Evolutionary conservation across 2,113 vertebrate genomes (phyloP).

Genomic region (Nerophis lumbriciformis): DNA sequence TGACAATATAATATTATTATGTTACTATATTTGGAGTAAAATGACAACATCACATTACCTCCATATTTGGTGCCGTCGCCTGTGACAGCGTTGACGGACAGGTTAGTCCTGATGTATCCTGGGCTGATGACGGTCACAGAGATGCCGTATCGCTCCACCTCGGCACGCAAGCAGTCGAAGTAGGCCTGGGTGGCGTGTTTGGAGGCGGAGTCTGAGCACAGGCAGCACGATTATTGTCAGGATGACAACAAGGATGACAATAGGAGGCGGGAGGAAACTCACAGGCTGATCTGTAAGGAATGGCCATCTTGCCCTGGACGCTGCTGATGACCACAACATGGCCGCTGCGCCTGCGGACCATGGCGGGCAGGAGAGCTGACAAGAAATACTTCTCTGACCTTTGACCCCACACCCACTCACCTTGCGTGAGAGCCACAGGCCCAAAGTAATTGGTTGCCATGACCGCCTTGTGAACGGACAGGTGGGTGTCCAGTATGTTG

Average conservation of each 20-base stretch:
- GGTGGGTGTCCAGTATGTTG: conserved; percentile 75
- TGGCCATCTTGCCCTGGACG: conserved; percentile 88
- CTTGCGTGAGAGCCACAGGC: conserved; percentile 90
- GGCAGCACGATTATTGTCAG: neutral
- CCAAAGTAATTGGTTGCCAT: conserved; percentile 98
- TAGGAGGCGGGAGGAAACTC: conserved; percentile 57
- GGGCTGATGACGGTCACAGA: conserved; percentile 87
- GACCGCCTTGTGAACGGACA: conserved; percentile 84
- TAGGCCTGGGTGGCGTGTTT: conserved; percentile 96
- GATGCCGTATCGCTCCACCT: conserved; percentile 77
- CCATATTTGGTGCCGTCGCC: conserved; percentile 85
- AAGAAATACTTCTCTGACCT: neutral
- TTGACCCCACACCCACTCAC: conserved; percentile 47
- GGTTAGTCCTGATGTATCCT: conserved; percentile 87
- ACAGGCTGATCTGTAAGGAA: conserved; percentile 95
- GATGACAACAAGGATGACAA: neutral
- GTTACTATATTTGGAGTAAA: too few relatives aligned
- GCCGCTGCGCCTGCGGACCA: conserved; percentile 80
- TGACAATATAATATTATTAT: too few relatives aligned
- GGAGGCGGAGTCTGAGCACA: conserved; percentile 83
- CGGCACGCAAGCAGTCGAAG: conserved; percentile 92
- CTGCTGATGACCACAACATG: conserved; percentile 92
- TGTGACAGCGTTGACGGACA: conserved; percentile 87
- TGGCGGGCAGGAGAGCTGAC: conserved; percentile 84
- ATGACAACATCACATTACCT: conserved; percentile 61